phyloP scores from a whole-genome alignment of 2,797 vertebrate species.

The Emys orbicularis region DNA sequence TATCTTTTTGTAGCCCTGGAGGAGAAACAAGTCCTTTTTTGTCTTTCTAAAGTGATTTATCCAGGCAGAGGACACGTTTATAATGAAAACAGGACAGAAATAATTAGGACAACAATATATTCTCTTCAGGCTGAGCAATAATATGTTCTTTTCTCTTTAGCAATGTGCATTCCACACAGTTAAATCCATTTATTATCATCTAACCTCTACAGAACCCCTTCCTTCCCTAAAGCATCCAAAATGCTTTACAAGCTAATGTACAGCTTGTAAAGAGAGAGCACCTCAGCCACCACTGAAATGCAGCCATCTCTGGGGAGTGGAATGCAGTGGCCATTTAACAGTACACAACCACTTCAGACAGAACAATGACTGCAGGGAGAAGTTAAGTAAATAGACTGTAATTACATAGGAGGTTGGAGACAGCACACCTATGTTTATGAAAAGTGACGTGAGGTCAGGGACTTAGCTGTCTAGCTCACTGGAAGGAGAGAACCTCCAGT shows the following conservation, averaged over 20 bases:
- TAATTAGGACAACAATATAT: neutral
- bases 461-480: neutral
- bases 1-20: neutral
- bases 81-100: constrained; percentile 1
- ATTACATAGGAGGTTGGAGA: neutral
- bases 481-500: neutral
- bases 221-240: neutral
- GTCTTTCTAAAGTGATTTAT: neutral
- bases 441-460: neutral
- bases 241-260: neutral
- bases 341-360: neutral
- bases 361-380: neutral
- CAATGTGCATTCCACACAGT: neutral
- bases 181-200: neutral
- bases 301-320: neutral
- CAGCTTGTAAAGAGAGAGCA: constrained; percentile 15
- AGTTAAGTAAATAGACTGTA: neutral
- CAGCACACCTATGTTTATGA: neutral
- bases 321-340: neutral
- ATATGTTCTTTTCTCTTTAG: neutral
- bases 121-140: neutral
- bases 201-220: neutral
- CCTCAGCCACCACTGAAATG: constrained; percentile 2
- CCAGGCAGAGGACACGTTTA: neutral
- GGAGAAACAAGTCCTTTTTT: neutral